phyloP scores from a whole-genome alignment of 2,888 invertebrate species.

The Drosophila tanythrix region DNA sequence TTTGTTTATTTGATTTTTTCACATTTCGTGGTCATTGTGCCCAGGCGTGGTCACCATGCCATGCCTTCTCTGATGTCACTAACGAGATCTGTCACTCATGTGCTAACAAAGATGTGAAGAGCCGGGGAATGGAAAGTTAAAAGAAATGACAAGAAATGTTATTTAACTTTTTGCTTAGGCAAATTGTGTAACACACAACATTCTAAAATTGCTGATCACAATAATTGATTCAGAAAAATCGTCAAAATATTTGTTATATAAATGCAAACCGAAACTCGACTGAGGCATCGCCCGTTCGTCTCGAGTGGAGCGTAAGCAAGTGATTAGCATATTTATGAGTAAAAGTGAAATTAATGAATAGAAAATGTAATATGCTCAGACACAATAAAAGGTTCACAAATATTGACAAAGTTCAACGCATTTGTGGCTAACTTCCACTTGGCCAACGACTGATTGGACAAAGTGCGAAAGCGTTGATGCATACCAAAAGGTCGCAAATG shows the following conservation, averaged over 20 bases:
- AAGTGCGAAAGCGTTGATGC: conserved; percentile 36
- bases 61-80: conserved; percentile 50
- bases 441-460: conserved; percentile 4
- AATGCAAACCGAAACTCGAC: conserved; percentile 33
- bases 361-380: conserved; percentile 33
- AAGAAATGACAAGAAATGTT: conserved; percentile 26
- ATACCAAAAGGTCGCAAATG: conserved; percentile 40
- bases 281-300: not conserved
- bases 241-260: conserved; percentile 33
- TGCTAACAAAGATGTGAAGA: conserved; percentile 24
- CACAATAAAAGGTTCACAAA: conserved; percentile 64
- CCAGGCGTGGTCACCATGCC: conserved; percentile 24
- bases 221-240: conserved; percentile 34
- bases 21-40: not conserved
- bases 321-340: conserved; percentile 82
- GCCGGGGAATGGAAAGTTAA: conserved; percentile 40
- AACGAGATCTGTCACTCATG: conserved; percentile 23
- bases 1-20: conserved; percentile 54
- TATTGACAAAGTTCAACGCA: conserved; percentile 61
- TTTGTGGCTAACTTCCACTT: conserved; percentile 21
- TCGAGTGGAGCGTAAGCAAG: conserved; percentile 56
- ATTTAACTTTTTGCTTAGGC: conserved; percentile 68
- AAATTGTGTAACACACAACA: conserved; percentile 56
- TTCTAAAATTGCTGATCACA: conserved; percentile 44
- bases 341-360: conserved; percentile 80